These are phyloP conservation scores for Athalia rosae DNA, from an alignment of 2,888 invertebrate genomes.

Conservation along the genomic window DNA sequence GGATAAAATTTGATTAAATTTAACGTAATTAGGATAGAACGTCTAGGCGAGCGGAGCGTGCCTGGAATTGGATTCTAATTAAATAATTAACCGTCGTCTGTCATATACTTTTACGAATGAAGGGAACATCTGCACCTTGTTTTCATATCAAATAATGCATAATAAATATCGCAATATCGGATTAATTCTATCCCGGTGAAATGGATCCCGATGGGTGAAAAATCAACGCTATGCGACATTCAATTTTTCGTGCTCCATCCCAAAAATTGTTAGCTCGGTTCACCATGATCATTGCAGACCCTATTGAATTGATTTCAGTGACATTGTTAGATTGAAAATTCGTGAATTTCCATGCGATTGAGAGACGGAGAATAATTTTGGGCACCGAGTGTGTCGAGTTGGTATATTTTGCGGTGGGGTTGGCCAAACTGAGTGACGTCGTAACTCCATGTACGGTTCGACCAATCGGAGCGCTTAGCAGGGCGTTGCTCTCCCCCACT, in stretches of 20 bases:
- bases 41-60: neutral
- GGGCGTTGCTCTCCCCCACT: conserved; percentile 56
- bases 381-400: conserved; percentile 6
- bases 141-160: no score
- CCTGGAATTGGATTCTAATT: neutral
- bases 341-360: no score
- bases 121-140: neutral
- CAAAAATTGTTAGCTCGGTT: no score
- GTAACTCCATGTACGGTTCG: conserved; percentile 28
- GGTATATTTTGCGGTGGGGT: conserved; percentile 16
- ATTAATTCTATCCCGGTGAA: no score
- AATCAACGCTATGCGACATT: no score
- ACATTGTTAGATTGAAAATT: no score
- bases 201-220: no score
- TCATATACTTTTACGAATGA: neutral
- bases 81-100: neutral
- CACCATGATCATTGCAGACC: no score
- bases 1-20: neutral
- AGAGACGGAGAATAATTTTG: neutral
- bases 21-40: neutral
- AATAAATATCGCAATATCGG: no score
- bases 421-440: conserved; percentile 38
- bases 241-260: no score
- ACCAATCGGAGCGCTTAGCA: conserved; percentile 57
- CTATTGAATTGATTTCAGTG: no score